phyloP scores from a whole-genome alignment of 2,797 vertebrate species.

The Poecilia picta region DNA sequence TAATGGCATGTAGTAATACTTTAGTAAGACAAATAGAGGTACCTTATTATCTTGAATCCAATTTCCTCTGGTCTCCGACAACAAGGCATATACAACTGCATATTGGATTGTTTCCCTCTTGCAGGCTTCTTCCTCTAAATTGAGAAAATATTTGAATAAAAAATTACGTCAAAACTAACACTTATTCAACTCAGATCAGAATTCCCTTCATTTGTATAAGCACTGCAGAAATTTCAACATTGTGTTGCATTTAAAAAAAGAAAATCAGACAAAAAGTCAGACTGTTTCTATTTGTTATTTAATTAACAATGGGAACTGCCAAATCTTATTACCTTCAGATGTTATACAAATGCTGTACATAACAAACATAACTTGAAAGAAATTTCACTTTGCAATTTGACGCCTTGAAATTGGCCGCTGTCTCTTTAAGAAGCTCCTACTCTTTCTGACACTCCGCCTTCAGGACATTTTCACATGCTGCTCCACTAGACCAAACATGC shows the following conservation, averaged over 20 bases:
- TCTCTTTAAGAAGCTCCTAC: no score
- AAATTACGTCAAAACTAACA: not conserved
- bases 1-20: not conserved
- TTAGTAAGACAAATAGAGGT: not conserved
- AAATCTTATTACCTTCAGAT: not conserved
- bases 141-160: not conserved
- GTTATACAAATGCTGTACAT: no score
- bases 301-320: not conserved
- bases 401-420: no score
- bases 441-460: no score
- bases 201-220: not conserved
- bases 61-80: not conserved
- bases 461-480: no score
- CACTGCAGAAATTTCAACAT: not conserved
- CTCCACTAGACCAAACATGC: no score
- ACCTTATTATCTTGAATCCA: not conserved
- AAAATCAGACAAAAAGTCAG: not conserved
- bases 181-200: not conserved
- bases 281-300: not conserved
- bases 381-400: no score
- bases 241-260: not conserved
- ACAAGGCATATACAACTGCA: not conserved
- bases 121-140: not conserved
- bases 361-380: no score
- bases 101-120: not conserved